Evolutionary conservation across 2,888 invertebrate genomes (phyloP).

Genomic region (Aspidapion aeneum): DNA sequence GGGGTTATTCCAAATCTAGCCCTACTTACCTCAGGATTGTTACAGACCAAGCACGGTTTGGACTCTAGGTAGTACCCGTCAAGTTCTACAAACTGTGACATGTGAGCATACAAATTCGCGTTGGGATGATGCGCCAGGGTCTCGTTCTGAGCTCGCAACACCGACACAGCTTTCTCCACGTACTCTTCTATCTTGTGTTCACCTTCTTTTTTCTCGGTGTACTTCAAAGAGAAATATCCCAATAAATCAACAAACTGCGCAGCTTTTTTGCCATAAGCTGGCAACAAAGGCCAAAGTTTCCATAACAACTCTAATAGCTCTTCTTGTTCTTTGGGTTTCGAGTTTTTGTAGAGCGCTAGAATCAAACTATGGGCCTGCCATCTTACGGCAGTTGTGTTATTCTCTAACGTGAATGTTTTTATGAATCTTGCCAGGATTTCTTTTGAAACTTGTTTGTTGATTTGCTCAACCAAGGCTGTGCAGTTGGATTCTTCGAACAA

Average conservation of each 20-base stretch:
- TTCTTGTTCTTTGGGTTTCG: conserved; percentile 72
- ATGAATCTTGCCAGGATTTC: conserved; percentile 72
- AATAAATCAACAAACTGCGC: conserved; percentile 96
- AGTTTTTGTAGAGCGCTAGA: conserved; percentile 82
- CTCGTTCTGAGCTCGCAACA: conserved; percentile 86
- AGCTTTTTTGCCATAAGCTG: conserved; percentile 89
- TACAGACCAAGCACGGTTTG: conserved; percentile 96
- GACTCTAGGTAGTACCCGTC: conserved; percentile 96
- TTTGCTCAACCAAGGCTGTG: conserved; percentile 63
- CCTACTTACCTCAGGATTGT: conserved; percentile 96
- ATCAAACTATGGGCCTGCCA: conserved; percentile 94
- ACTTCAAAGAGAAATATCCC: conserved; percentile 91
- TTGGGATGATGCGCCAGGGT: conserved; percentile 89
- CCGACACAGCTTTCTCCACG: conserved; percentile 81
- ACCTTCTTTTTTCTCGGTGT: conserved; percentile 65
- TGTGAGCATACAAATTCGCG: conserved; percentile 85
- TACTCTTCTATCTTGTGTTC: conserved; percentile 57
- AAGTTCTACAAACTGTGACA: conserved; percentile 91
- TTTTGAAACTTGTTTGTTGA: conserved; percentile 62
- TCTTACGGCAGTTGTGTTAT: conserved; percentile 86
- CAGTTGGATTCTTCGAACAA: conserved; percentile 67
- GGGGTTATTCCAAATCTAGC: too few species aligned
- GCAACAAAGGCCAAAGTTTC: conserved; percentile 88
- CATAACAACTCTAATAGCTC: conserved; percentile 79
- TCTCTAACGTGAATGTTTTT: conserved; percentile 87